A percentile compares a stretch with the other conserved stretches of the same genome.
phyloP scores from a whole-genome alignment of 1,140 invertebrate genomes.

The Macrocentrus cingulum region DNA sequence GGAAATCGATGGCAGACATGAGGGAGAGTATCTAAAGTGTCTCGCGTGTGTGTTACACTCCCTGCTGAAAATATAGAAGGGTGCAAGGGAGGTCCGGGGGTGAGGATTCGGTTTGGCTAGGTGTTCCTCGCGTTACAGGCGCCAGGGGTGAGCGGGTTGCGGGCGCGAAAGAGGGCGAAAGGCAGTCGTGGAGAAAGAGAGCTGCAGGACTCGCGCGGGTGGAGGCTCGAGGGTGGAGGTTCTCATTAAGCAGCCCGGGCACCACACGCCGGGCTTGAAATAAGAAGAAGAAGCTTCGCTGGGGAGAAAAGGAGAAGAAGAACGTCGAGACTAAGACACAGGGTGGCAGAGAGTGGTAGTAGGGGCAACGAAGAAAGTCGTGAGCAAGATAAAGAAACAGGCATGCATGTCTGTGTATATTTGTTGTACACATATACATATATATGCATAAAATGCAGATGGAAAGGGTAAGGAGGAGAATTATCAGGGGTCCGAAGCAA shows the following conservation, averaged over 20 bases:
- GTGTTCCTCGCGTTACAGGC: conserved; percentile 24
- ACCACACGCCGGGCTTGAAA: conserved; percentile 50
- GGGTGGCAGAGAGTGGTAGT: conserved; percentile 20
- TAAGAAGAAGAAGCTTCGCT: conserved; percentile 41
- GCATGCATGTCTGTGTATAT: not conserved
- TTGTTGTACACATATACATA: not conserved
- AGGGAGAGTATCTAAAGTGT: conserved; percentile 56
- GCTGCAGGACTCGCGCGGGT: not conserved
- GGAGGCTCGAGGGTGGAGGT: conserved; percentile 34
- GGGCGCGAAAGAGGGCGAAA: conserved; percentile 7
- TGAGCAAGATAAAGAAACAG: conserved; percentile 8
- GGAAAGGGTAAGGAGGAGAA: not conserved
- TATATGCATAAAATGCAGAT: not conserved
- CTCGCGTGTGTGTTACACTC: conserved; percentile 45
- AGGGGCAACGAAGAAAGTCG: conserved; percentile 24
- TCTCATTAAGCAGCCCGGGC: conserved; percentile 59
- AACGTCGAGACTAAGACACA: conserved; percentile 48
- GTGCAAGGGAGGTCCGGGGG: not conserved
- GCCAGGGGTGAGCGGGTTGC: conserved; percentile 1
- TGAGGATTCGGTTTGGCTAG: conserved; percentile 19
- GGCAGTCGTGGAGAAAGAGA: conserved; percentile 20
- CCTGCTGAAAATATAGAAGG: too few species aligned
- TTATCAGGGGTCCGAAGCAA: conserved; percentile 41
- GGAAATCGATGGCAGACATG: conserved; percentile 55
- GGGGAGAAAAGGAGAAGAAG: conserved; percentile 49